Evolutionary conservation across 2,113 vertebrate genomes (phyloP).

Genomic region (Elgaria multicarinata): DNA sequence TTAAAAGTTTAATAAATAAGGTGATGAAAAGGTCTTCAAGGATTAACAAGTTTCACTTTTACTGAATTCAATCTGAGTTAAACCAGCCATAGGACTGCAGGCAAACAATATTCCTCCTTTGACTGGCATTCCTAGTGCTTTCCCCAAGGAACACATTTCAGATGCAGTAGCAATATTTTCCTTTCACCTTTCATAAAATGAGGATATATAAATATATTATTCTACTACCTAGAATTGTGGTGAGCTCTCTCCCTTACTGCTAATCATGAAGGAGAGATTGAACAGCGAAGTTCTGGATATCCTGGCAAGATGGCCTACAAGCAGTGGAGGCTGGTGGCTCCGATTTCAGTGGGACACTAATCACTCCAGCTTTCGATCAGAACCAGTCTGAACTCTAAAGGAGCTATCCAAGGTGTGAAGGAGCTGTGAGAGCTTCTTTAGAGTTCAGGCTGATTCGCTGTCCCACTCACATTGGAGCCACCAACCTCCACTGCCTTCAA

Average conservation of each 20-base stretch:
- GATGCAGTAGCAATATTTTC: neutral
- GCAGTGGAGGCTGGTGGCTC: too few species aligned
- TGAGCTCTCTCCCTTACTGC: neutral
- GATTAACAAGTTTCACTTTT: constrained; percentile 4
- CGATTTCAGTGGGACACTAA: too few species aligned
- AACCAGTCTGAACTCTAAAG: too few species aligned
- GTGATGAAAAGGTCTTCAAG: constrained; percentile 12
- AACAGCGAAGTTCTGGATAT: too few species aligned
- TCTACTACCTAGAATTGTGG: neutral
- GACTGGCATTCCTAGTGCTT: neutral
- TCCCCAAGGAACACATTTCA: neutral
- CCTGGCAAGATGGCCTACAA: too few species aligned
- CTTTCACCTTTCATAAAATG: neutral
- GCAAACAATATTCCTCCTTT: neutral
- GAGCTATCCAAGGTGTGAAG: too few species aligned
- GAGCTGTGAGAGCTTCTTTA: too few species aligned
- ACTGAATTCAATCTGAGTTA: neutral
- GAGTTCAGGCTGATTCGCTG: too few species aligned
- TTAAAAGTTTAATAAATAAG: constrained; percentile 11
- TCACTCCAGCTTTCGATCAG: too few species aligned
- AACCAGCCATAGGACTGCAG: neutral
- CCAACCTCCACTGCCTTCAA: too few species aligned
- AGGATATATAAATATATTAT: neutral
- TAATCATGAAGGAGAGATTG: neutral
- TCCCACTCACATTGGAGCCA: too few species aligned